Conservation (phyloP, 2,888 invertebrate species). For the Myopa testacea region DNA sequence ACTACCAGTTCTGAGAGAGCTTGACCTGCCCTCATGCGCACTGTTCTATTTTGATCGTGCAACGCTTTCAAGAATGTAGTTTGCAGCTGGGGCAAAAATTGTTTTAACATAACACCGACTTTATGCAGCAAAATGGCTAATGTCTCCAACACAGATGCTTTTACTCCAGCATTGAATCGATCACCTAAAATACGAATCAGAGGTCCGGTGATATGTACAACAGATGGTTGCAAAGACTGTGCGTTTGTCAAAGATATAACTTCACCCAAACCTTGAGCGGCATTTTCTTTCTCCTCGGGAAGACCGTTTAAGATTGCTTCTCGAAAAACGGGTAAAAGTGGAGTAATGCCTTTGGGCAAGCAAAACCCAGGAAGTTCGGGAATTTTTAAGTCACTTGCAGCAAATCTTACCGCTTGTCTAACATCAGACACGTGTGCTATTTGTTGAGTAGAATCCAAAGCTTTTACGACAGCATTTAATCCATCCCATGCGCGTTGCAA, state of each 20-base stretch:
- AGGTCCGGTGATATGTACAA: conserved; percentile 97
- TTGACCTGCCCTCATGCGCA: conserved; percentile 88
- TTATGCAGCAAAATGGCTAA: conserved; percentile 91
- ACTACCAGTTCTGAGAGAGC: conserved; percentile 89
- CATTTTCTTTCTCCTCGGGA: conserved; percentile 95
- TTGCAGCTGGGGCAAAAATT: conserved; percentile 98
- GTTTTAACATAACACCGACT: conserved; percentile 94
- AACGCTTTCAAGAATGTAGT: conserved; percentile 97
- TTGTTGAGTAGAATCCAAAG: conserved; percentile 85
- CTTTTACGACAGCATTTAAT: conserved; percentile 88
- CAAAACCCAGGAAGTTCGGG: conserved; percentile 91
- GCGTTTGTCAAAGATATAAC: conserved; percentile 77
- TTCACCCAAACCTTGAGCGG: conserved; percentile 89
- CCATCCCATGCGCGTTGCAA: conserved; percentile 92
- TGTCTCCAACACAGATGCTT: conserved; percentile 95
- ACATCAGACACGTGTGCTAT: conserved; percentile 89
- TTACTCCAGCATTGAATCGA: conserved; percentile 92
- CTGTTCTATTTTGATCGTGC: conserved; percentile 87
- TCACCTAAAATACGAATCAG: conserved; percentile 97
- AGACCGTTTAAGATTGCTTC: conserved; percentile 96
- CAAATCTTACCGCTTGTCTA: conserved; percentile 91
- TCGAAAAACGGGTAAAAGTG: conserved; percentile 93
- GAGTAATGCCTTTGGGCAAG: conserved; percentile 92
- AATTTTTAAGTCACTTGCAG: conserved; percentile 85
- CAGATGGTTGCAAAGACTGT: conserved; percentile 91